Evolutionary conservation across 1,140 invertebrate species (phyloP).

Genomic region (Amyelois transitella): DNA sequence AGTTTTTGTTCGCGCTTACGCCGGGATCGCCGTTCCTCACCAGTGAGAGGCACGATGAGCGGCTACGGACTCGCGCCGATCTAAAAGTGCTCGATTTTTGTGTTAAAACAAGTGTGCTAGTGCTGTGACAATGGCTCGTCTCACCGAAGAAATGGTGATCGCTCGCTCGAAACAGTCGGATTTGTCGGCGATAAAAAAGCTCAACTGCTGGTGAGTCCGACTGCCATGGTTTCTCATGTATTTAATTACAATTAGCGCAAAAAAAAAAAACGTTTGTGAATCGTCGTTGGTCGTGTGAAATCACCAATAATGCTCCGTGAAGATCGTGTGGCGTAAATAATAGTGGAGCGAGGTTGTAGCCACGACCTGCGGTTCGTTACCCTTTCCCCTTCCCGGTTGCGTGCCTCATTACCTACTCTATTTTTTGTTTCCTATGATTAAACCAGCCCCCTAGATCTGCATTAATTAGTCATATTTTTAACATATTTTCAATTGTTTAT

Average conservation of each 20-base stretch:
- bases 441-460: neutral
- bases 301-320: neutral
- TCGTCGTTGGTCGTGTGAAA: neutral
- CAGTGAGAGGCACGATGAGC: slow-evolving; percentile 35
- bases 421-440: neutral
- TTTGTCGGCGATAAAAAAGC: slow-evolving; percentile 85
- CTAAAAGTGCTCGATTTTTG: slow-evolving; percentile 30
- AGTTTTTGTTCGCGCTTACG: slow-evolving; percentile 17
- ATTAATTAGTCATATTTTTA: no score
- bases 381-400: neutral
- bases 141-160: slow-evolving; percentile 94
- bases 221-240: neutral
- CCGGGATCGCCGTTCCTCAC: slow-evolving; percentile 11
- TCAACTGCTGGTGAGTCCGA: slow-evolving; percentile 91
- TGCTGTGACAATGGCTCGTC: slow-evolving; percentile 78
- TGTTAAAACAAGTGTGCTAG: slow-evolving; percentile 32
- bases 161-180: slow-evolving; percentile 91
- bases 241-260: neutral
- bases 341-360: neutral
- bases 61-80: slow-evolving; percentile 35
- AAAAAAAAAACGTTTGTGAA: neutral
- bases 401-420: neutral
- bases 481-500: neutral
- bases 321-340: slow-evolving; percentile 4
- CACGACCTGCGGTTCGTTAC: neutral